Evolutionary conservation across 1,140 invertebrate species (phyloP), one percentile per base, ranked within the genome.

Genomic region (Caerostris darwini): DNA sequence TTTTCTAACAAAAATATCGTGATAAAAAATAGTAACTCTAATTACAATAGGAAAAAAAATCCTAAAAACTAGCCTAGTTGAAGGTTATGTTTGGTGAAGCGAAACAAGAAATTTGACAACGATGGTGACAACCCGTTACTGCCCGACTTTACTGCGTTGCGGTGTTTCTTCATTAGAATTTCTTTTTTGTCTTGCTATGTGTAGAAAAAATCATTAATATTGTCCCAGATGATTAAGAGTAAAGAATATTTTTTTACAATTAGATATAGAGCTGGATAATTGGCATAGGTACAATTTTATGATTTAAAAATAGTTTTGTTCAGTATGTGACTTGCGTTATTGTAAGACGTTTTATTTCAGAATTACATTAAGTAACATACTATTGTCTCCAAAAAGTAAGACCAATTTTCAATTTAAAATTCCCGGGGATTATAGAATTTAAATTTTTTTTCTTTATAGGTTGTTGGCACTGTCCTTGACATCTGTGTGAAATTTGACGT

Each of bases 71-170:
- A 4, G 34, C 12, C 4, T 87, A 6, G 34, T 14, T 50, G n/a
- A 59, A 89, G 50, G 87, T 89, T 89, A 69, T 12, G 34, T 69
- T 69, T 56, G 53, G n/a, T 14, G 61, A 89, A 19, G 87, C 50
- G 58, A 89, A 61, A 89, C 50, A 50, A 67, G 8, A 64, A 58
- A 58, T 87, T 64, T 19, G 61, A 69, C 61, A 17, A 54, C 14
- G 53, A 34, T 17, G 17, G 61, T 64, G 87, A 89, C 61, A 71
- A 71, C 61, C 8, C 87, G 87, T 89, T 56, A 69, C 14, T 6
- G 14, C 12, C 17, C 56, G 2, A 17, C 17, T 12, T 56, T 56
- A 54, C 50, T 69, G 14, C 12, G 53, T 57, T 61, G 61, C 50
- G 53, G 64, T 89, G 54, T 7, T 19, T 71, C 86, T 69, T 89